These are phyloP conservation scores for Anabas testudineus DNA, from an alignment of 2,797 vertebrate genomes.

Conservation along the genomic window DNA sequence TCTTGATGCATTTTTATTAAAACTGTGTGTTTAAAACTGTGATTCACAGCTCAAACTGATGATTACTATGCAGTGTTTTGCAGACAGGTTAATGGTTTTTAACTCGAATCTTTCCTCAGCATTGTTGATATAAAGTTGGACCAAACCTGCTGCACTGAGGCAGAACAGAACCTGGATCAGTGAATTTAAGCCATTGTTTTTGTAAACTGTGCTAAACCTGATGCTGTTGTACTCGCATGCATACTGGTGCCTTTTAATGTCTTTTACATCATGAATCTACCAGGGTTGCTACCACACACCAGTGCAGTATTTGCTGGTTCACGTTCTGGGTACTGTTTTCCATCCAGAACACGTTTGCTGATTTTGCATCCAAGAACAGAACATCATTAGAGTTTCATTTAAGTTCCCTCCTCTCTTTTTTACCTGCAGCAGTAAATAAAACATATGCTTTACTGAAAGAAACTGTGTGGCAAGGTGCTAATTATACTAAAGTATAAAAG, in stretches of 20 bases:
- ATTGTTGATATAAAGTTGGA: neutral
- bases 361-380: slow-evolving; percentile 24
- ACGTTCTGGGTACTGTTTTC: slow-evolving; percentile 30
- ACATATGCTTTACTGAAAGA: slow-evolving; percentile 64
- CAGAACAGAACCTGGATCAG: slow-evolving; percentile 10
- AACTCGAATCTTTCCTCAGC: slow-evolving; percentile 2
- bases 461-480: slow-evolving; percentile 77
- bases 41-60: slow-evolving; percentile 37
- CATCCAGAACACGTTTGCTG: neutral
- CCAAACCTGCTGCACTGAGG: slow-evolving; percentile 20
- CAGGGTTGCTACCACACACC: slow-evolving; percentile 45
- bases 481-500: slow-evolving; percentile 66
- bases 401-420: slow-evolving; percentile 39
- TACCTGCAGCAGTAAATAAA: slow-evolving; percentile 71
- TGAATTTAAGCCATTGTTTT: slow-evolving; percentile 67
- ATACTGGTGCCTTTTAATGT: slow-evolving; percentile 46
- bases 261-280: slow-evolving; percentile 36
- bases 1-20: slow-evolving; percentile 15
- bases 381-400: slow-evolving; percentile 53
- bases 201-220: slow-evolving; percentile 65
- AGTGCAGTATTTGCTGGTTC: slow-evolving; percentile 64
- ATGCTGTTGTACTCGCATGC: slow-evolving; percentile 65
- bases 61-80: slow-evolving; percentile 16
- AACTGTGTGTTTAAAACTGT: slow-evolving; percentile 33
- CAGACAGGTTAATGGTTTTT: slow-evolving; percentile 20